phyloP scores from a whole-genome alignment of 2,113 vertebrate genomes.

The Stegostoma tigrinum region DNA sequence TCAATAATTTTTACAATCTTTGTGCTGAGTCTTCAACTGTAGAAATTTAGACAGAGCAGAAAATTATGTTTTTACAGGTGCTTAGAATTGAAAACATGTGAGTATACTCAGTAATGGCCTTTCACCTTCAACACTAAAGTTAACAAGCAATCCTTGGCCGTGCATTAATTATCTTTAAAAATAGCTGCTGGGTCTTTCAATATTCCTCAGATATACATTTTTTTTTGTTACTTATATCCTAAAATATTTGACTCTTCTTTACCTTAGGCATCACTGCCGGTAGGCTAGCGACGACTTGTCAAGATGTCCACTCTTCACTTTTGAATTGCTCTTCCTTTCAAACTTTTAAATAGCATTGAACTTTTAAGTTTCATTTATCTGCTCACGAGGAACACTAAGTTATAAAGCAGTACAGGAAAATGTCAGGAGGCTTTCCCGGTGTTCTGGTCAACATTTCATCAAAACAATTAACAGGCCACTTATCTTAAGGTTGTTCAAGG shows the following conservation, averaged over 20 bases:
- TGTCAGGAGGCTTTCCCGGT: neutral
- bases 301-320: neutral
- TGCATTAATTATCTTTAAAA: slow-evolving; percentile 29
- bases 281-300: neutral
- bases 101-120: slow-evolving; percentile 4
- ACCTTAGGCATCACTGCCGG: neutral
- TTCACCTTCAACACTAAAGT: slow-evolving; percentile 28
- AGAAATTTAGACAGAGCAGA: slow-evolving; percentile 29
- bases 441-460: neutral
- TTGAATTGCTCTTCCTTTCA: neutral
- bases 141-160: slow-evolving; percentile 31
- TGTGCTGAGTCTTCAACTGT: neutral
- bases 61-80: slow-evolving; percentile 34
- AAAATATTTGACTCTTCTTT: neutral
- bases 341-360: neutral
- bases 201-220: slow-evolving; percentile 23
- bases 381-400: neutral
- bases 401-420: neutral
- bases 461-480: neutral
- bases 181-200: slow-evolving; percentile 17
- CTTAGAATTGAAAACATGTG: slow-evolving; percentile 23
- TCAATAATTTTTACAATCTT: slow-evolving; percentile 26
- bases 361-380: neutral
- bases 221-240: neutral
- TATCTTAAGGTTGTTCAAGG: neutral